Evolutionary conservation across 1,140 invertebrate species (phyloP).

Genomic region (Brachionus asplanchnoidis): DNA sequence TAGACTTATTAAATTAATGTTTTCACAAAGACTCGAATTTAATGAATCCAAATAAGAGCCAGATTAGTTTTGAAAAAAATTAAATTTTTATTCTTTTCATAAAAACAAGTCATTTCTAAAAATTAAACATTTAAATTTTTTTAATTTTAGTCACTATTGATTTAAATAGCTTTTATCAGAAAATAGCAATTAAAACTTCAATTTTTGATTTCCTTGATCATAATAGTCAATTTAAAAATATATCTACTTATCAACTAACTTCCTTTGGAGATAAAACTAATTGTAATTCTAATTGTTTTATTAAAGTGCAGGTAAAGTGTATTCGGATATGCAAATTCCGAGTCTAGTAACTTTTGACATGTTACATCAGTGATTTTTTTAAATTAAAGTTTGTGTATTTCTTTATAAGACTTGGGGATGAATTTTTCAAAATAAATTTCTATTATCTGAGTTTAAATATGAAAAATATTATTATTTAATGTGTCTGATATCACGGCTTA

Average conservation of each 20-base stretch:
- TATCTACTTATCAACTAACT: too few species aligned
- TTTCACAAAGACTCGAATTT: constrained; percentile 21
- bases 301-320: too few species aligned
- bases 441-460: background rate
- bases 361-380: too few species aligned
- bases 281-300: too few species aligned
- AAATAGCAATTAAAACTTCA: background rate
- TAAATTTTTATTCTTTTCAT: background rate
- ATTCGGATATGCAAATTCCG: too few species aligned
- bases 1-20: constrained; percentile 27
- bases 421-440: background rate
- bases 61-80: background rate
- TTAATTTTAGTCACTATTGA: background rate
- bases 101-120: background rate
- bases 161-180: too few species aligned
- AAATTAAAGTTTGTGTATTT: too few species aligned
- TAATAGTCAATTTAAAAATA: too few species aligned
- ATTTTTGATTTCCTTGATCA: background rate
- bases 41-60: background rate
- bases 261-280: too few species aligned
- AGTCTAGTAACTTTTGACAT: too few species aligned
- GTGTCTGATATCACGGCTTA: background rate
- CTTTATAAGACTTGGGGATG: background rate
- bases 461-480: background rate
- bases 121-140: background rate